Base-by-base conservation (phyloP, 2,113 vertebrate species). In the Odocoileus hemionus region DNA sequence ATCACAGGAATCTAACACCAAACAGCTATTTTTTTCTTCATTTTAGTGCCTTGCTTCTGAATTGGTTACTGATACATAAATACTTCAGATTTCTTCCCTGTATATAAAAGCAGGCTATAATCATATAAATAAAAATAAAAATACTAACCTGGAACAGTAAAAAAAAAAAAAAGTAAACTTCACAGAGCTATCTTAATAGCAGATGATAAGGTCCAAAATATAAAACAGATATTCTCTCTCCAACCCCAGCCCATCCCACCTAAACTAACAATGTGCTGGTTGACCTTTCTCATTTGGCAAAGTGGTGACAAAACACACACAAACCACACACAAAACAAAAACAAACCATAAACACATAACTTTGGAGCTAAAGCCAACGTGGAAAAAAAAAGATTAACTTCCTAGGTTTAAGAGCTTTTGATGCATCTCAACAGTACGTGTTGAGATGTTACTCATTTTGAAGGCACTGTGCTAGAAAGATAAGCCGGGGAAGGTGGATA, bases 181-280 rank as follows among this genome's bases (percentile, higher is more conserved):
- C 61, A 67, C 1, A 83, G 36, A 55, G 15, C 9, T 36, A 67
- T 50, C 21, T 43, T 78, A 60, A 86, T n/a, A 58, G 58, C 23
- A 76, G 86, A 92, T 76, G 25, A 25, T 47, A 55, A 93, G 60
- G 7, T 67, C 16, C 39, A 86, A 88, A 95, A 86, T 52, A 55
- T 13, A 93, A 91, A 64, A 2, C 14, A 45, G 14, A 50, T 55
- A 47, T 10, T 52, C 33, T 50, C 17, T 78, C 9, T 12, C 33
- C 33, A 19, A 4, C 19, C 11, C 23, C 0, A 0, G 23, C 5
- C 5, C 16, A 80, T 50, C 16, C 15, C 5, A 2, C 6, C 17
- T 47, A 23, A 39, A 57, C 7, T 19, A 86, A 76, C 33, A 64
- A 76, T 17, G 28, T 19, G 58, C 14, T 1, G 2, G 70, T 23